Conservation (phyloP, 2,113 vertebrate genomes). For the Bostrychus sinensis region DNA sequence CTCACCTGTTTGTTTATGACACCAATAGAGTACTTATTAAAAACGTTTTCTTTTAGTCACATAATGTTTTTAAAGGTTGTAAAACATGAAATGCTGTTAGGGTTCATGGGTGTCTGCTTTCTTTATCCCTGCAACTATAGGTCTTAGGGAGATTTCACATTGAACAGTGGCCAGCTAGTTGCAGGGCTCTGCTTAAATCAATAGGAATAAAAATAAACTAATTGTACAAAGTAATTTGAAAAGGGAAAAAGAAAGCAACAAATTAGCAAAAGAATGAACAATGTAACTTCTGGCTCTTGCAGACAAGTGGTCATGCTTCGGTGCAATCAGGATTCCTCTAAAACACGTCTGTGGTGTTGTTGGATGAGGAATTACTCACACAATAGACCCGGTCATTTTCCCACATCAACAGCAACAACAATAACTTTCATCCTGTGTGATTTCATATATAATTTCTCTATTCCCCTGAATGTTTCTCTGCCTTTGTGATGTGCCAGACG, state of each 20-base stretch:
- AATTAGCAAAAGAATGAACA: no score
- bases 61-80: no score
- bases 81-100: no score
- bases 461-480: conserved; percentile 58
- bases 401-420: conserved; percentile 72
- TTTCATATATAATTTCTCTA: conserved; percentile 74
- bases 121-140: no score
- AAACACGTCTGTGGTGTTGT: conserved; percentile 43
- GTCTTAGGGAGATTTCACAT: no score
- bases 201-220: conserved; percentile 18
- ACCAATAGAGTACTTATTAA: no score
- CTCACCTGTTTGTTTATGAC: no score
- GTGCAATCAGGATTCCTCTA: conserved; percentile 41
- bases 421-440: conserved; percentile 70
- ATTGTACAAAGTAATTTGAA: not conserved
- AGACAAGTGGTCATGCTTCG: conserved; percentile 30
- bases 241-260: no score
- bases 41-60: no score
- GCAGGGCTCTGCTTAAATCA: no score
- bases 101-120: no score
- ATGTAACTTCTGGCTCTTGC: conserved; percentile 15
- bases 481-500: conserved; percentile 74
- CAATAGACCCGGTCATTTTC: conserved; percentile 55
- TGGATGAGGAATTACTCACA: conserved; percentile 54
- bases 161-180: no score